Base-by-base conservation (phyloP, 2,113 vertebrate species). In the Tetrao urogallus region DNA sequence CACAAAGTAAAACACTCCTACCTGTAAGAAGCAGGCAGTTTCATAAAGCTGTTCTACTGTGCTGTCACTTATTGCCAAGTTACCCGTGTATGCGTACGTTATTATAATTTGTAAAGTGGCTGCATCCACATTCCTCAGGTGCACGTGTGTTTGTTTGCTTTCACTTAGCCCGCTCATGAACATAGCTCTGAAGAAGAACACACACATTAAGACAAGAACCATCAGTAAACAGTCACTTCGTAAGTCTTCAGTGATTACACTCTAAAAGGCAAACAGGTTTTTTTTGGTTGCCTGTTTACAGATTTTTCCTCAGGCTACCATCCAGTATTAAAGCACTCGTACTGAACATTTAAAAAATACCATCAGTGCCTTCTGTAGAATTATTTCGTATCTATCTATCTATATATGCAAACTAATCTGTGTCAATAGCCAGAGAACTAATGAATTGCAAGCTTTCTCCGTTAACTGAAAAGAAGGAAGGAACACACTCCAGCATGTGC, bases 1-100 rank as follows among this genome's bases (percentile, higher is more conserved):
- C 10, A 16, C 40, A 50, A 42, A 60, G 32, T 25, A 52, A 24
- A 65, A 42, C 38, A 70, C 4, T 76, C 97, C 47, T 91, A 99
- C 99, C 99, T 99, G 99, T 47, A 99, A 96, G 97, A 99, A 99
- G 98, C 99, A 99, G 83, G 99, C 99, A 3, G 99, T 99, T 97
- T 99, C 99, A 69, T 99, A 99, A 47, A 99, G 99, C 92, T 99
- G 99, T 95, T 99, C 99, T 27, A 99, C 99, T 2, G 98, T 99
- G 98, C 98, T 97, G 97, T 99, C 99, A 2, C 95, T 99, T 97
- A 99, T 98, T 93, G 98, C 98, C 98, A 99, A 95, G 97, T 99
- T 99, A 78, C 99, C 99, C n/a, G 99, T 99, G 97, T 99, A 99
- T 7, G 99, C 99, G 1, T 99, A 99, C 13, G 98, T 97, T 96